Evolutionary conservation across 2,888 invertebrate species (phyloP).

Genomic region (Lamproptera curius): DNA sequence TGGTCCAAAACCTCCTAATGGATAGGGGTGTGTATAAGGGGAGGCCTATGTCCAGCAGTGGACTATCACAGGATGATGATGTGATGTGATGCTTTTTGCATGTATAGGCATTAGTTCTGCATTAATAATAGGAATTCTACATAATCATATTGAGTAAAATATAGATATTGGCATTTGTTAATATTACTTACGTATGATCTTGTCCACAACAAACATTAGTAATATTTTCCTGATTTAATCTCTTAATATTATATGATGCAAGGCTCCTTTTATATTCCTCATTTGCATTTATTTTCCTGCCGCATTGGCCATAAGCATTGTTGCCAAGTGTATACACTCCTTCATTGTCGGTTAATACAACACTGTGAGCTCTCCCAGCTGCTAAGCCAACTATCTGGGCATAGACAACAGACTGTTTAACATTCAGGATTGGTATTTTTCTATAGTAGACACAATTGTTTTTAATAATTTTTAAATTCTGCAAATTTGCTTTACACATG

Average conservation of each 20-base stretch:
- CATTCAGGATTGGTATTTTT: no score
- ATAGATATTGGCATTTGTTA: constrained; percentile 14
- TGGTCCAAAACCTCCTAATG: no score
- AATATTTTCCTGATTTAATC: constrained; percentile 80
- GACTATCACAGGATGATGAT: no score
- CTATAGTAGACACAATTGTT: no score
- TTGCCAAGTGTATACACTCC: constrained; percentile 92
- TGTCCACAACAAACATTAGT: constrained; percentile 90
- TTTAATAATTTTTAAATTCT: no score
- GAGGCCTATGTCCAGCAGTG: no score
- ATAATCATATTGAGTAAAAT: neutral
- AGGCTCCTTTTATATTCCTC: constrained; percentile 86
- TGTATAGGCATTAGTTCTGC: no score
- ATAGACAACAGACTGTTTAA: no score
- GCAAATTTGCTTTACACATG: no score
- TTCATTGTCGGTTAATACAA: constrained; percentile 87
- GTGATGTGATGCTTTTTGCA: no score
- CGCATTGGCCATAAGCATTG: constrained; percentile 97
- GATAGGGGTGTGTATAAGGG: no score
- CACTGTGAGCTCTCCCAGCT: constrained; percentile 93
- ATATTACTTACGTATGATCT: constrained; percentile 90
- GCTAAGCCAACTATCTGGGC: constrained; percentile 70
- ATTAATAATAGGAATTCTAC: no score
- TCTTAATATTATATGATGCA: constrained; percentile 81
- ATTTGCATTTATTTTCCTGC: constrained; percentile 84